These are phyloP conservation scores for Chloroceryle amazona DNA, from an alignment of 2,797 vertebrate species.

Conservation along the genomic window DNA sequence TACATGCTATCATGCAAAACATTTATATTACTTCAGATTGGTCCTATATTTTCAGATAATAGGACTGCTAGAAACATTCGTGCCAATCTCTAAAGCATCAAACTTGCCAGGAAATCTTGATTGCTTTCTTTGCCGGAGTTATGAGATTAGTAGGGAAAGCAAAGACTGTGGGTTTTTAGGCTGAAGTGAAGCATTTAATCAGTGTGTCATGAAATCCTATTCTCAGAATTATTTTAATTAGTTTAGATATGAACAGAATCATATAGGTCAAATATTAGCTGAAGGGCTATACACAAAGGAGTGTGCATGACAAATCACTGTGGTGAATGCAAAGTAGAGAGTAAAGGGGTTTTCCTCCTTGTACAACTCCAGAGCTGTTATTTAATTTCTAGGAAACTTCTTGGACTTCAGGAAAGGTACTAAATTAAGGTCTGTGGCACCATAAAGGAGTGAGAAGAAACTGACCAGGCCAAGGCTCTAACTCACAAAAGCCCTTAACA, in stretches of 20 bases:
- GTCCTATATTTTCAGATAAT: not conserved
- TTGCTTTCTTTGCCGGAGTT: not conserved
- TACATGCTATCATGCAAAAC: not conserved
- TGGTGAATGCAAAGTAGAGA: not conserved
- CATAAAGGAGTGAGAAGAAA: not conserved
- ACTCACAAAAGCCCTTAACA: not conserved
- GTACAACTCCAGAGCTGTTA: not conserved
- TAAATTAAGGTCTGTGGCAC: not conserved
- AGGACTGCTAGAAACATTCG: not conserved
- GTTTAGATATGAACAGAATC: slow-evolving; percentile 17
- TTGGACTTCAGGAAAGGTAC: not conserved
- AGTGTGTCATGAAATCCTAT: not conserved
- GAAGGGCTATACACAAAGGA: not conserved
- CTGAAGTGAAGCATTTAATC: slow-evolving; percentile 30
- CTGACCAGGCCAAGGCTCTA: not conserved
- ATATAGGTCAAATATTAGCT: slow-evolving; percentile 29
- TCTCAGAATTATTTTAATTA: slow-evolving; percentile 28
- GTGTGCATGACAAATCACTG: not conserved
- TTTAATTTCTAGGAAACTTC: not conserved
- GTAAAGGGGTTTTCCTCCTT: not conserved
- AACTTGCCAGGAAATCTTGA: not conserved
- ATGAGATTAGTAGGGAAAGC: not conserved
- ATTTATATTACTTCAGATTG: not conserved
- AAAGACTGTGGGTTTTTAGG: not conserved
- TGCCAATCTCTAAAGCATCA: not conserved